Percentiles rank a stretch among this genome's conserved stretches.
Evolutionary conservation across 1,140 invertebrate genomes (phyloP).

Genomic region (Elymnias hypermnestra): DNA sequence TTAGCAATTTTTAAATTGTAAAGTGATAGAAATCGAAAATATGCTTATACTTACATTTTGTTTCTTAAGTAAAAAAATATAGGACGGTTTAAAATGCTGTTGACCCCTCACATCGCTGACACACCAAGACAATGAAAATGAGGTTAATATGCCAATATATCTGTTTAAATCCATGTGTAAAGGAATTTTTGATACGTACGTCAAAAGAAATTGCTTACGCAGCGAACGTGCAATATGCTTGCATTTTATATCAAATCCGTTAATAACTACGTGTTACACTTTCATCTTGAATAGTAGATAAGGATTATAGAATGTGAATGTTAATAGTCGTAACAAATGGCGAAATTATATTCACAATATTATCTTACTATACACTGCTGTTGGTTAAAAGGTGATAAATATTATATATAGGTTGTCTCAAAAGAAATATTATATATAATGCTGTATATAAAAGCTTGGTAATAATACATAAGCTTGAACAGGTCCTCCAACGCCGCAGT

Average conservation of each 20-base stretch:
- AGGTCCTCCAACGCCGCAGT: too few species aligned
- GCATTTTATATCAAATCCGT: slow-evolving; percentile 10
- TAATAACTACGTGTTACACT: slow-evolving; percentile 16
- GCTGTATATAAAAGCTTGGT: too few species aligned
- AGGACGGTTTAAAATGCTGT: not conserved
- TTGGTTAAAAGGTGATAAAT: too few species aligned
- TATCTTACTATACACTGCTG: too few species aligned
- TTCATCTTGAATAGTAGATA: slow-evolving; percentile 2
- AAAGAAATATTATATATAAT: too few species aligned
- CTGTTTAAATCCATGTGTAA: slow-evolving; percentile 15
- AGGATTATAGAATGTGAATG: slow-evolving; percentile 9
- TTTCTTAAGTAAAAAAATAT: not conserved
- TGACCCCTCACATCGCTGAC: slow-evolving; percentile 7
- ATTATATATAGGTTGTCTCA: too few species aligned
- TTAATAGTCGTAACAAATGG: not conserved
- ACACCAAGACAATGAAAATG: slow-evolving; percentile 9
- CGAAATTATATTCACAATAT: too few species aligned
- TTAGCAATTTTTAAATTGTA: too few species aligned
- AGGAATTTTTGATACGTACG: slow-evolving; percentile 7
- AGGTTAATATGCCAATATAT: slow-evolving; percentile 8
- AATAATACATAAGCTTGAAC: too few species aligned
- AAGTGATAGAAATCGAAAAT: too few species aligned
- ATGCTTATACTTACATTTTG: not conserved
- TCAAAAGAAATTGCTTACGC: slow-evolving; percentile 14
- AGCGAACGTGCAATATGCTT: slow-evolving; percentile 16